phyloP scores from a whole-genome alignment of 2,888 invertebrate genomes.

The Hoplodrina blanda region DNA sequence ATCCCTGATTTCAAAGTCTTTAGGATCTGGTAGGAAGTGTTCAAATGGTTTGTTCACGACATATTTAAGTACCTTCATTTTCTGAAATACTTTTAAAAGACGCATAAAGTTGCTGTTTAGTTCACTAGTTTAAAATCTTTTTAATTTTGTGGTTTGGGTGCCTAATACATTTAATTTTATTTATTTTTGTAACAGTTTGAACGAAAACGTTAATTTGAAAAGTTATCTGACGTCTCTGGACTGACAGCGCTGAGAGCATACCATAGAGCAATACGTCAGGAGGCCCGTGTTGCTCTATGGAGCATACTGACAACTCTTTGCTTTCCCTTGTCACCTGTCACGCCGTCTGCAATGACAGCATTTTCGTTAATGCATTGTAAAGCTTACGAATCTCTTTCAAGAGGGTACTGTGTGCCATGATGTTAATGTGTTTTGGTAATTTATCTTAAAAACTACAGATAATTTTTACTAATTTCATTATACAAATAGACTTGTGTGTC shows the following conservation, averaged over 20 bases:
- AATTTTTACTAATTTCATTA: background rate
- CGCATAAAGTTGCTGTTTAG: background rate
- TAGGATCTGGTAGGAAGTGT: constrained; percentile 74
- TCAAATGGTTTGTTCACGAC: constrained; percentile 72
- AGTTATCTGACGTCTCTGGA: constrained; percentile 21
- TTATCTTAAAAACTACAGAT: background rate
- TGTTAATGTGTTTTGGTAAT: constrained; percentile 10
- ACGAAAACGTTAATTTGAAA: constrained; percentile 14
- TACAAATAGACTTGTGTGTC: background rate
- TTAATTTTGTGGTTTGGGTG: background rate
- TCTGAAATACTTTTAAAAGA: constrained; percentile 4
- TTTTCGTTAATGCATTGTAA: constrained; percentile 52
- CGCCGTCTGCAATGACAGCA: constrained; percentile 24
- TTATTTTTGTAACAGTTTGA: constrained; percentile 5
- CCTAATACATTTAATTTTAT: background rate
- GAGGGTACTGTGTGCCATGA: background rate
- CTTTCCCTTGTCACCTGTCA: constrained; percentile 48
- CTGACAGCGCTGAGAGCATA: constrained; percentile 46
- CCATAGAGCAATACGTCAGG: too few species aligned
- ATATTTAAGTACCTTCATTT: constrained; percentile 64
- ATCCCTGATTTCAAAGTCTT: constrained; percentile 81
- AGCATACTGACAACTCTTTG: constrained; percentile 37
- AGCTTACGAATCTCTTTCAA: constrained; percentile 14
- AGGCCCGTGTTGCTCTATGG: too few species aligned
- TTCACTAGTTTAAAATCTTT: background rate